Conservation (phyloP, 2,888 invertebrate species). For the Congeria kusceri region DNA sequence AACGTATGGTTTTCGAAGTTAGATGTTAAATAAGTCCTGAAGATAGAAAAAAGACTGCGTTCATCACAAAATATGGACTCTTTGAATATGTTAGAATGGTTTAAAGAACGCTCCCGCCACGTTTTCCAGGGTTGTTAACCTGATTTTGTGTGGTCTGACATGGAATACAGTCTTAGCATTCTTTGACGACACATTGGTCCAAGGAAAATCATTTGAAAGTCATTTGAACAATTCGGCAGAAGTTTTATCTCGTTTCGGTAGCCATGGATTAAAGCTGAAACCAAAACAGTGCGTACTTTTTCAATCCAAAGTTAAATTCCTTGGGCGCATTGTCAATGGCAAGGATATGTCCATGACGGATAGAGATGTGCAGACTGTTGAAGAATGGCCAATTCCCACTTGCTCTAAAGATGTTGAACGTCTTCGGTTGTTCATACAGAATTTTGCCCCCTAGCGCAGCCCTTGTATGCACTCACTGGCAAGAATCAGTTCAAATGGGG, state of each 20-base stretch:
- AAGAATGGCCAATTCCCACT: conserved; percentile 43
- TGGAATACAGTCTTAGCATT: conserved; percentile 52
- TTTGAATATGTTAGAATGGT: conserved; percentile 29
- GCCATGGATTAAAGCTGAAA: conserved; percentile 50
- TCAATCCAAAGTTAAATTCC: conserved; percentile 21
- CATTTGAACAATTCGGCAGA: conserved; percentile 15
- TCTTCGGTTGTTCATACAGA: conserved; percentile 42
- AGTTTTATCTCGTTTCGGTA: conserved; percentile 42
- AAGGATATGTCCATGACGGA: conserved; percentile 20
- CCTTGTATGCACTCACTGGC: conserved; percentile 34
- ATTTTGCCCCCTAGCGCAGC: conserved; percentile 21
- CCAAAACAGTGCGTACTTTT: conserved; percentile 45
- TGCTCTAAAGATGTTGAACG: conserved; percentile 43
- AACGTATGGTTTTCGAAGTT: not conserved
- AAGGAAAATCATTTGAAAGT: conserved; percentile 31
- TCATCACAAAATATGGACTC: conserved; percentile 25
- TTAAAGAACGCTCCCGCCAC: conserved; percentile 30
- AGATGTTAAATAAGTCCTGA: conserved; percentile 29
- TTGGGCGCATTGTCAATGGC: conserved; percentile 23
- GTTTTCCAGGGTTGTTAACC: conserved; percentile 43
- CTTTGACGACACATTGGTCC: conserved; percentile 56
- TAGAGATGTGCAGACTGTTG: conserved; percentile 18
- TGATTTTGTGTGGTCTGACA: conserved; percentile 47
- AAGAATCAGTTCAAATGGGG: conserved; percentile 39
- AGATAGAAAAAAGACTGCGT: conserved; percentile 34